A percentile compares a stretch with the other conserved stretches of the same genome.
Evolutionary conservation across 2,797 vertebrate genomes (phyloP).

Genomic region (Sebastes paucispinis): DNA sequence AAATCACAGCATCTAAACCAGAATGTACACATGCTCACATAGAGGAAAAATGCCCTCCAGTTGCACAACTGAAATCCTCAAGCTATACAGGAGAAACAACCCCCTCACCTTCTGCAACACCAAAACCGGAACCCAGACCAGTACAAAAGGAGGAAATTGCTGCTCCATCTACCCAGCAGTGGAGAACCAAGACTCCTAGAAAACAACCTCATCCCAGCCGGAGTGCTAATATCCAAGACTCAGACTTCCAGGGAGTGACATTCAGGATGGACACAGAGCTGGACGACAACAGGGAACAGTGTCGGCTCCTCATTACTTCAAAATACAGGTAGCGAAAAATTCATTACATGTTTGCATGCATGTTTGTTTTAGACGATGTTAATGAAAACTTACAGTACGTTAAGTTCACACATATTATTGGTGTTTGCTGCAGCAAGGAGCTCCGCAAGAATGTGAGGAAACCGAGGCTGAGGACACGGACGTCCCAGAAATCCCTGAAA

Average conservation of each 20-base stretch:
- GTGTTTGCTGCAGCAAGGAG: conserved; percentile 55
- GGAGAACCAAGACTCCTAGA: conserved; percentile 72
- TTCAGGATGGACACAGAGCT: conserved; percentile 84
- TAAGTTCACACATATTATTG: background rate
- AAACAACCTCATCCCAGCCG: conserved; percentile 84
- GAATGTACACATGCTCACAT: background rate
- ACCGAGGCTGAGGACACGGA: conserved; percentile 52
- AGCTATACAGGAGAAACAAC: background rate
- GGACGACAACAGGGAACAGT: conserved; percentile 68
- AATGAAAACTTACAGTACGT: background rate
- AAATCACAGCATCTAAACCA: background rate
- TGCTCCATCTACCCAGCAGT: background rate
- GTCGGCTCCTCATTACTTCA: conserved; percentile 83
- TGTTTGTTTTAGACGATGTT: background rate
- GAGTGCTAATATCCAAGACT: conserved; percentile 82
- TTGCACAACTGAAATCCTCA: background rate
- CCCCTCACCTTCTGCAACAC: background rate
- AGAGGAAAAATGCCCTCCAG: background rate
- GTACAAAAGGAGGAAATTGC: background rate
- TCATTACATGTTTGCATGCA: background rate
- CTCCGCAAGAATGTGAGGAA: conserved; percentile 60
- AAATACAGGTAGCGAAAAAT: conserved; percentile 78
- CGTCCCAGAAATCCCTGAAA: conserved; percentile 59
- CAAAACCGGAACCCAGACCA: conserved; percentile 4
- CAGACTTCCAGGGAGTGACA: conserved; percentile 85